Conservation (phyloP, 2,113 vertebrate genomes). For the Dromas ardeola region DNA sequence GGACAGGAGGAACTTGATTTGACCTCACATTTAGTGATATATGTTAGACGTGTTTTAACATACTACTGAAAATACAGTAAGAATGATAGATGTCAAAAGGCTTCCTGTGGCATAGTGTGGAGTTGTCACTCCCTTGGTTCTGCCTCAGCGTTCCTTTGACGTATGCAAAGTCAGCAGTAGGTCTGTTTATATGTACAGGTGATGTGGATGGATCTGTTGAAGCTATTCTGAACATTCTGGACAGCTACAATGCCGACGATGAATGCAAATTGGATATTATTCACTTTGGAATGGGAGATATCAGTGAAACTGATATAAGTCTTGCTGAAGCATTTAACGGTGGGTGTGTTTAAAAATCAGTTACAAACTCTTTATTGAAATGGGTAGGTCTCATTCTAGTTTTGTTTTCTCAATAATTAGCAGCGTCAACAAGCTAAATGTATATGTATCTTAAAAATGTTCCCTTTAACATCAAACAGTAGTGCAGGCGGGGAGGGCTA, state of each 20-base stretch:
- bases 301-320: conserved; percentile 89
- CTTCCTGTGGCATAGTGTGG: not conserved
- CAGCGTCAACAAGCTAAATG: not conserved
- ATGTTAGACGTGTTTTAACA: not conserved
- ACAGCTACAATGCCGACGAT: conserved; percentile 84
- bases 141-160: not conserved
- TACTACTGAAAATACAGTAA: not conserved
- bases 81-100: not conserved
- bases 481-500: not conserved
- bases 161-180: not conserved
- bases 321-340: conserved; percentile 89
- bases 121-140: not conserved
- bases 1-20: not conserved
- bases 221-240: conserved; percentile 86
- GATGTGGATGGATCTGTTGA: conserved; percentile 95
- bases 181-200: conserved; percentile 68
- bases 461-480: not conserved
- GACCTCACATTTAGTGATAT: not conserved
- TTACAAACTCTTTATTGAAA: not conserved
- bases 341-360: conserved; percentile 35
- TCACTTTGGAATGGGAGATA: conserved; percentile 90
- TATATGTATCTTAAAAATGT: not conserved
- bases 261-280: conserved; percentile 88
- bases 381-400: not conserved
- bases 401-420: not conserved